Evolutionary conservation across 1,140 invertebrate species (phyloP).

Genomic region (Dinoponera quadriceps): DNA sequence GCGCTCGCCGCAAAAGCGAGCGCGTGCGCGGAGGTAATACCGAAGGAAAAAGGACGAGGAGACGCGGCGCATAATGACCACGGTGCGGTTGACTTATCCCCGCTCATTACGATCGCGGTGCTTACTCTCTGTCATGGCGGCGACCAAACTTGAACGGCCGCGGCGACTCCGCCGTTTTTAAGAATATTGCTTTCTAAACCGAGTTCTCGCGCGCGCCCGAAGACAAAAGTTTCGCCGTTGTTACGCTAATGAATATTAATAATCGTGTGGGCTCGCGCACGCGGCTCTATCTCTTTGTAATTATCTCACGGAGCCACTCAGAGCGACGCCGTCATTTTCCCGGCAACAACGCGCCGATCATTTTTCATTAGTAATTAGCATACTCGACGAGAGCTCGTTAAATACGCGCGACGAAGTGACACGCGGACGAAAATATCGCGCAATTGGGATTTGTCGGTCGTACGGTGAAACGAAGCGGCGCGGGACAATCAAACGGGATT

Average conservation of each 20-base stretch:
- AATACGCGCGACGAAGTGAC: constrained; percentile 11
- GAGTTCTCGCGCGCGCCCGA: background rate
- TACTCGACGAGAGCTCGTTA: constrained; percentile 32
- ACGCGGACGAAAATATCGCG: background rate
- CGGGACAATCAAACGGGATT: background rate
- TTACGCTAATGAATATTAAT: constrained; percentile 57
- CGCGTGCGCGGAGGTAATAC: constrained; percentile 31
- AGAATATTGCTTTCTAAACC: constrained; percentile 27
- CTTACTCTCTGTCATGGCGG: constrained; percentile 10
- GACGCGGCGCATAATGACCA: constrained; percentile 20
- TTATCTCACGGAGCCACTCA: constrained; percentile 29
- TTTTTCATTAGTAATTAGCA: constrained; percentile 45
- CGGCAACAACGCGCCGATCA: constrained; percentile 35
- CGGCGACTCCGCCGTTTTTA: constrained; percentile 3
- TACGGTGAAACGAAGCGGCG: too few species aligned
- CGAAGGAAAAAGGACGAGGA: background rate
- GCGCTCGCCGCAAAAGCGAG: background rate
- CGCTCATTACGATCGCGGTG: constrained; percentile 22
- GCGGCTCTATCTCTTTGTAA: constrained; percentile 40
- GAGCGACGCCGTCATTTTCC: background rate
- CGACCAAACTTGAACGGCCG: constrained; percentile 3
- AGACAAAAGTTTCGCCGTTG: constrained; percentile 30
- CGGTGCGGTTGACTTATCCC: constrained; percentile 26
- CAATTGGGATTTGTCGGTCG: constrained; percentile 25
- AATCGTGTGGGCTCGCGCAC: constrained; percentile 5